phyloP scores from a whole-genome alignment of 2,113 vertebrate genomes.

The Nibea coibor region DNA sequence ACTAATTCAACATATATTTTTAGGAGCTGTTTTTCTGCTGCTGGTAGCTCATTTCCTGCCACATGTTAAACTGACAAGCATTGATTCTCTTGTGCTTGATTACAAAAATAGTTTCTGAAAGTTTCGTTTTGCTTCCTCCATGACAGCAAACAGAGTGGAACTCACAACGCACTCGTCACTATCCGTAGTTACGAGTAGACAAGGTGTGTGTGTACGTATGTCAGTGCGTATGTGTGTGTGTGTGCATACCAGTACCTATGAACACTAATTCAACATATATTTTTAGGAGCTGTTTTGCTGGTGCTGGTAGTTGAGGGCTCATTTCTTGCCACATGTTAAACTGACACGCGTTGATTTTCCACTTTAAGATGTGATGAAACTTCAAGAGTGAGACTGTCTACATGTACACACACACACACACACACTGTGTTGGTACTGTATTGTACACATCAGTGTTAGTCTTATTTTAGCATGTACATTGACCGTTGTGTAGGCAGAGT shows the following conservation, averaged over 20 bases:
- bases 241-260: neutral
- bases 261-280: neutral
- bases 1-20: neutral
- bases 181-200: slow-evolving; percentile 10
- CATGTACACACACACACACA: neutral
- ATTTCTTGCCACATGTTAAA: neutral
- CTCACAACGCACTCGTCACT: slow-evolving; percentile 33
- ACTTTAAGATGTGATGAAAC: neutral
- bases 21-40: too few relatives aligned
- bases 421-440: neutral
- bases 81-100: slow-evolving; percentile 9
- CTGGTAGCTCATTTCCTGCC: too few relatives aligned
- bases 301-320: neutral
- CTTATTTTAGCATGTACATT: neutral
- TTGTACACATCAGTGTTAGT: too few relatives aligned
- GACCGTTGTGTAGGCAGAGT: neutral
- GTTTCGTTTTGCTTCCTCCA: slow-evolving; percentile 44
- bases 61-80: too few relatives aligned
- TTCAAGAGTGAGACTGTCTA: neutral
- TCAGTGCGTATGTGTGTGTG: slow-evolving; percentile 44
- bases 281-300: neutral
- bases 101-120: slow-evolving; percentile 33
- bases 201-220: slow-evolving; percentile 53
- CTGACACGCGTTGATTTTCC: neutral
- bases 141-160: slow-evolving; percentile 47